Evolutionary conservation across 2,797 vertebrate genomes (phyloP).

Genomic region (Melanogrammus aeglefinus): DNA sequence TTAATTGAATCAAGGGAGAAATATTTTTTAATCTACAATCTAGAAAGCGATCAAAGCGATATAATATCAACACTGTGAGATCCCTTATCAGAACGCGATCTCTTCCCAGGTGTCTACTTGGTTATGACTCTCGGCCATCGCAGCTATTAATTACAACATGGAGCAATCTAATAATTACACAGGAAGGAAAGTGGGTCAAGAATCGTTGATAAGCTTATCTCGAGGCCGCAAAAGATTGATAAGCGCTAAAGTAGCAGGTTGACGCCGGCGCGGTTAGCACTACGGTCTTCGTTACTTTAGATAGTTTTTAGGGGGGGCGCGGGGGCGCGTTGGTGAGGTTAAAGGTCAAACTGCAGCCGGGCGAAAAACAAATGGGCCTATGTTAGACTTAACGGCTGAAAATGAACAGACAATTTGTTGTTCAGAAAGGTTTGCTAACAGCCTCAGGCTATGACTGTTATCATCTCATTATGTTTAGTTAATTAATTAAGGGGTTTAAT

Average conservation of each 20-base stretch:
- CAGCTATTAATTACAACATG: slow-evolving; percentile 53
- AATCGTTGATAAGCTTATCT: slow-evolving; percentile 33
- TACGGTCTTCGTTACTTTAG: background rate
- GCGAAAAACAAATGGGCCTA: background rate
- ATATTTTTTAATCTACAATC: background rate
- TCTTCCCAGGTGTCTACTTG: background rate
- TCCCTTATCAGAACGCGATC: background rate
- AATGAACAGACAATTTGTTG: background rate
- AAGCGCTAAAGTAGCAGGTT: background rate
- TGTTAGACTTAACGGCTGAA: background rate
- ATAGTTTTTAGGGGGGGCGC: background rate
- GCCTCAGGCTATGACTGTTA: background rate
- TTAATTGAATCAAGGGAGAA: background rate
- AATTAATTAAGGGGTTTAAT: background rate
- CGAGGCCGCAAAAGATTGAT: background rate
- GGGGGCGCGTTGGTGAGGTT: background rate
- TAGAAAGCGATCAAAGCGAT: no score
- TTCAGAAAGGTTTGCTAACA: background rate
- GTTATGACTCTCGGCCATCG: slow-evolving; percentile 9
- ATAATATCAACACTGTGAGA: no score
- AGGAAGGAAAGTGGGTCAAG: slow-evolving; percentile 31
- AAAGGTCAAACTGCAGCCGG: background rate
- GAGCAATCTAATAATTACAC: slow-evolving; percentile 54
- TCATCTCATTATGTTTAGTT: no score
- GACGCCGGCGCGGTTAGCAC: background rate